Evolutionary conservation across 2,113 vertebrate genomes (phyloP), one percentile per base, ranked within the genome.

Genomic region (Bothrops jararaca): DNA sequence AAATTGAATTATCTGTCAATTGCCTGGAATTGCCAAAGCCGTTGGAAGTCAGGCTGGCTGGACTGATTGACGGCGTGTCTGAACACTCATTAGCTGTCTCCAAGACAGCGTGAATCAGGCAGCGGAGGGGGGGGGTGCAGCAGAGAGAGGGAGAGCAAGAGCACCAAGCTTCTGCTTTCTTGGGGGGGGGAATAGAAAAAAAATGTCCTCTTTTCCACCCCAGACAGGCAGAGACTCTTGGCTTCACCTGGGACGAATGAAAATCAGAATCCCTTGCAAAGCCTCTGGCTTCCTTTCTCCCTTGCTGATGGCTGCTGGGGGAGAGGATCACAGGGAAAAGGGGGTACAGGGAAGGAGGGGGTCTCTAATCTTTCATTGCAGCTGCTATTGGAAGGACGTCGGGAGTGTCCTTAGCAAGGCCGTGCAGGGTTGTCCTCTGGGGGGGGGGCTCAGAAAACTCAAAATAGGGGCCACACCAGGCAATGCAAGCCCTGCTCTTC

Each of bases 41-140:
- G n/a, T n/a, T n/a, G n/a, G n/a, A n/a, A n/a, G n/a, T 52, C 0
- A 0, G 1, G 57, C 90, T 29, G 6, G 23, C 74, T 0, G 5
- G 5, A n/a, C 7, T 89, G 93, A 91, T 34, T 23, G 93, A 91
- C 26, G 48, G 87, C n/a, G n/a, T 56, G 90, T 69, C 93, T 56
- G 88, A 53, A 64, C 54, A 53, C 69, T 60, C 29, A 89, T 89
- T 91, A 86, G 57, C 26, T 15, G 22, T 64, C 24, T 12, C 57
- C 39, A 11, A 39, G 52, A 91, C 23, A n/a, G 85, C 69, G n/a
- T 42, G 85, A 86, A 80, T 74, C n/a, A n/a, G n/a, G n/a, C n/a
- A n/a, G n/a, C n/a, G n/a, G n/a, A n/a, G n/a, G n/a, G 34, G 6
- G 54, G 54, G 18, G 1, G 69, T 18, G n/a, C 5, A 34, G n/a